These are phyloP conservation scores for Pseudomyrmex cubaensis DNA, from an alignment of 1,140 invertebrate species.

Conservation along the genomic window DNA sequence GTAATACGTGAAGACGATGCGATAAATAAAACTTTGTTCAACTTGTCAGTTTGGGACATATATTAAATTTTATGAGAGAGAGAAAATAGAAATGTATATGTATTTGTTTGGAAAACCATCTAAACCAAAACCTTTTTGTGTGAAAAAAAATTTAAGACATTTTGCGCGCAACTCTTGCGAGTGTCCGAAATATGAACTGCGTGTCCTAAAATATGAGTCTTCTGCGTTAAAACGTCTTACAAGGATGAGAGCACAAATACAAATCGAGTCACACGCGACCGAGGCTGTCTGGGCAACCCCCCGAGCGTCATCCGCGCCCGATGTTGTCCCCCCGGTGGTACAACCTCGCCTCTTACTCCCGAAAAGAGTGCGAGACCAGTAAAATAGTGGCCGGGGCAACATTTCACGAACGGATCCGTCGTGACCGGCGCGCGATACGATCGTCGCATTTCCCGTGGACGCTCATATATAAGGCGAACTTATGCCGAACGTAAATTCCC, in stretches of 20 bases:
- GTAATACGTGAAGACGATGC: not conserved
- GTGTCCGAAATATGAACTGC: not conserved
- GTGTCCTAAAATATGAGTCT: not conserved
- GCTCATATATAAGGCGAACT: conserved; percentile 83
- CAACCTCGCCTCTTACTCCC: not conserved
- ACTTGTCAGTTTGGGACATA: too few relatives aligned
- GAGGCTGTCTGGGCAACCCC: conserved; percentile 13
- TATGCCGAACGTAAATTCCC: conserved; percentile 83
- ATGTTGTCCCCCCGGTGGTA: not conserved
- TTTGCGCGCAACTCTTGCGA: not conserved
- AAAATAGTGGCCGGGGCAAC: conserved; percentile 74
- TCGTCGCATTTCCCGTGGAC: conserved; percentile 86
- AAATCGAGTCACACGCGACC: not conserved
- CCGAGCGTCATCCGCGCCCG: conserved; percentile 8
- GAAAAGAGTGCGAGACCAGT: conserved; percentile 57
- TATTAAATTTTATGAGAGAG: too few relatives aligned
- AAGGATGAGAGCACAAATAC: conserved; percentile 16
- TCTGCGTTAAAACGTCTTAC: too few relatives aligned
- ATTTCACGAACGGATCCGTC: conserved; percentile 74
- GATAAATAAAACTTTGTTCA: not conserved
- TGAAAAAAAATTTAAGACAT: not conserved
- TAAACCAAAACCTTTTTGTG: too few relatives aligned
- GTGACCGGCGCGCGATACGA: conserved; percentile 79
- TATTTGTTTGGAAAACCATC: too few relatives aligned
- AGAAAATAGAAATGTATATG: too few relatives aligned